Percentiles rank a stretch among this genome's conserved stretches.
phyloP scores from a whole-genome alignment of 2,888 invertebrate species.

The Ectropis crepuscularia region DNA sequence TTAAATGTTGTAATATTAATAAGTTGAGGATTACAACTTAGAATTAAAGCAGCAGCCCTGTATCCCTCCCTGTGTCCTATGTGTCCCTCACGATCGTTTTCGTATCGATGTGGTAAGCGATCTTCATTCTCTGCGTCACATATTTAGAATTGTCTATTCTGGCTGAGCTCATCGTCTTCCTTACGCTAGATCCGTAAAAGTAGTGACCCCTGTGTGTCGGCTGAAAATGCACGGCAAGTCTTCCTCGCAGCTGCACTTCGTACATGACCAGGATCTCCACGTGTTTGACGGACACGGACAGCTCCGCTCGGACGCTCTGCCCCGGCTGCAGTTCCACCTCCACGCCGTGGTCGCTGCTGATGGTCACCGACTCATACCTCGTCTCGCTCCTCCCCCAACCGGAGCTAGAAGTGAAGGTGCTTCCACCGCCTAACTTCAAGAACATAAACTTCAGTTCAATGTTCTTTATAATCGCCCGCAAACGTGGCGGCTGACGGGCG shows the following conservation, averaged over 20 bases:
- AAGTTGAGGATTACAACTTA: too few species aligned
- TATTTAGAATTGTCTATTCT: background rate
- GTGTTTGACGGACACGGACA: background rate
- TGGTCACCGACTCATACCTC: background rate
- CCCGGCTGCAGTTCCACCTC: background rate
- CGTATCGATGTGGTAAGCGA: background rate
- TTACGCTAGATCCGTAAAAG: background rate
- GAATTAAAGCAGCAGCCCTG: too few species aligned
- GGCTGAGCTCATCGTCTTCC: background rate
- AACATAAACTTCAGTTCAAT: background rate
- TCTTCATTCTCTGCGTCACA: background rate
- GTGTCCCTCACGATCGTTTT: too few species aligned
- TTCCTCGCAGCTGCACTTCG: background rate
- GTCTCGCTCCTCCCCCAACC: background rate
- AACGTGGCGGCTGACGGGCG: too few species aligned
- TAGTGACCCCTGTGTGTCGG: slow-evolving; percentile 4
- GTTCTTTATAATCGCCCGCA: too few species aligned
- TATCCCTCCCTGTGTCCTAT: too few species aligned
- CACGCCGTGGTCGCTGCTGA: background rate
- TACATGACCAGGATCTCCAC: background rate
- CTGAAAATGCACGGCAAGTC: background rate
- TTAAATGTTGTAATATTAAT: too few species aligned
- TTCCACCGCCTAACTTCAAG: too few species aligned
- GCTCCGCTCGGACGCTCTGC: background rate
- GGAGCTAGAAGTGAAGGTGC: background rate